Evolutionary conservation across 2,797 vertebrate genomes (phyloP).

Genomic region (Pangasius djambal): DNA sequence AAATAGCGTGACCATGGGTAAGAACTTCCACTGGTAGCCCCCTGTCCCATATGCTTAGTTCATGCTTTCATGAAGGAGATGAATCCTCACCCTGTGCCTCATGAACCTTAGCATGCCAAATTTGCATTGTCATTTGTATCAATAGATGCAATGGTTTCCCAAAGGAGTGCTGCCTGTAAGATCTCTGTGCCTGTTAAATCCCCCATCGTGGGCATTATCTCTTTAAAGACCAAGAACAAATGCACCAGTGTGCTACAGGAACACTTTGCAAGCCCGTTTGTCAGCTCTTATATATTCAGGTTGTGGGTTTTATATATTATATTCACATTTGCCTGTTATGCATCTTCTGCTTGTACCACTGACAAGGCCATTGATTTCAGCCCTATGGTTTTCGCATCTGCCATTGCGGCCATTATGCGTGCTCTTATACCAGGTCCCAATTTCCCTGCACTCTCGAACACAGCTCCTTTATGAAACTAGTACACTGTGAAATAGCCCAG

Average conservation of each 20-base stretch:
- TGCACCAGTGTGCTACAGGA: not conserved
- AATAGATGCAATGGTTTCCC: not conserved
- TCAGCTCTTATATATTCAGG: constrained; percentile 11
- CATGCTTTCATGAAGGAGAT: not conserved
- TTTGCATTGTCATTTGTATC: not conserved
- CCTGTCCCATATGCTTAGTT: not conserved
- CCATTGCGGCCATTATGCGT: not conserved
- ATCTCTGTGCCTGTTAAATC: not conserved
- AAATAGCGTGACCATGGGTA: not conserved
- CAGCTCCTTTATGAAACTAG: constrained; percentile 1
- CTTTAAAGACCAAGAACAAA: not conserved
- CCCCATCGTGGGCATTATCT: not conserved
- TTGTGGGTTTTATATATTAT: not conserved
- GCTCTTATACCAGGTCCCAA: constrained; percentile 1
- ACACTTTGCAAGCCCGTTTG: not conserved
- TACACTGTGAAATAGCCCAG: constrained; percentile 4
- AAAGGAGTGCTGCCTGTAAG: not conserved
- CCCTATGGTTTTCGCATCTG: not conserved
- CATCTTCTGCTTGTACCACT: constrained; percentile 1
- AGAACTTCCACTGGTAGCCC: not conserved
- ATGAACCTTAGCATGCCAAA: not conserved
- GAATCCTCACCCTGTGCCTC: not conserved
- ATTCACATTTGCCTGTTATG: constrained; percentile 4
- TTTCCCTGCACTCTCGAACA: constrained; percentile 9
- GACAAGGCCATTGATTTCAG: constrained; percentile 3